Evolutionary conservation across 2,888 invertebrate genomes (phyloP).

Genomic region (Ptychoptera albimana): DNA sequence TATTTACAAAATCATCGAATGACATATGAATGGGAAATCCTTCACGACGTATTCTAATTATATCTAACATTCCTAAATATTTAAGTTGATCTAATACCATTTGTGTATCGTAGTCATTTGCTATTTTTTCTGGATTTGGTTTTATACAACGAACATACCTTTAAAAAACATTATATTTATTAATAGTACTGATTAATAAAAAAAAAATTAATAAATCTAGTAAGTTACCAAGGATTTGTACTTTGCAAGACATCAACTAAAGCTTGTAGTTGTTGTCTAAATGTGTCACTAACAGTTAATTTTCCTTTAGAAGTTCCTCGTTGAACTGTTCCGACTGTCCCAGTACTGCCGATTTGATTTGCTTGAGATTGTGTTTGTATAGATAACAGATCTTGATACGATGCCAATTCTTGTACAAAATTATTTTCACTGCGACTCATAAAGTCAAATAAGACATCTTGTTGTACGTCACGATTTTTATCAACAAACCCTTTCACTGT

Average conservation of each 20-base stretch:
- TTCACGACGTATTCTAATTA: conserved; percentile 77
- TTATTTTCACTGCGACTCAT: conserved; percentile 69
- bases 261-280: conserved; percentile 73
- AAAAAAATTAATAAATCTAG: too few species aligned
- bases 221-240: conserved; percentile 71
- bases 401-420: conserved; percentile 62
- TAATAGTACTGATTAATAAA: not conserved
- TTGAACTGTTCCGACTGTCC: conserved; percentile 36
- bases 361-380: conserved; percentile 30
- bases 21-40: conserved; percentile 78
- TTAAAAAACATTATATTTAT: conserved; percentile 6
- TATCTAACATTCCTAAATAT: conserved; percentile 86
- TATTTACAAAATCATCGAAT: conserved; percentile 54
- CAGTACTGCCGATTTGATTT: conserved; percentile 8
- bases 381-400: conserved; percentile 42
- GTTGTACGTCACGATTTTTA: conserved; percentile 84
- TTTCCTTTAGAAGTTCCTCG: conserved; percentile 79
- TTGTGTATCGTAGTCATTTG: conserved; percentile 62
- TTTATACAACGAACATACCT: conserved; percentile 87
- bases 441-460: conserved; percentile 82
- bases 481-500: conserved; percentile 71
- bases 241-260: conserved; percentile 78
- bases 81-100: conserved; percentile 75
- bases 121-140: conserved; percentile 70
- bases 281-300: conserved; percentile 79